Percentiles rank a stretch among this genome's conserved stretches.
These are phyloP conservation scores for Luscinia megarhynchos DNA, from an alignment of 2,797 vertebrate species.

Conservation along the genomic window DNA sequence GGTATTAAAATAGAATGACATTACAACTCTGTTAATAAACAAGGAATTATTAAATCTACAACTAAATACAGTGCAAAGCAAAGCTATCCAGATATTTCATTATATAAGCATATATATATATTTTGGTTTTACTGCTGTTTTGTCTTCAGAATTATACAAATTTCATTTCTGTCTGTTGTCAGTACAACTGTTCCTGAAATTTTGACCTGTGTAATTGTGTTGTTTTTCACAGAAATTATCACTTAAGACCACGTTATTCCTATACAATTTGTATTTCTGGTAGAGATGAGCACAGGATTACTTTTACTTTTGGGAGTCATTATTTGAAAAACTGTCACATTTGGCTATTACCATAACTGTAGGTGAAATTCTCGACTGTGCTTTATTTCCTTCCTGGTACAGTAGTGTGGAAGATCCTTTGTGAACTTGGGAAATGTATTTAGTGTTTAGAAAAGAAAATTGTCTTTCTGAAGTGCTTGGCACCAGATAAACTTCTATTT, in stretches of 20 bases:
- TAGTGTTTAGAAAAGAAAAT: not conserved
- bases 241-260: not conserved
- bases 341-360: not conserved
- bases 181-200: not conserved
- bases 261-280: not conserved
- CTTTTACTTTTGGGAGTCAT: not conserved
- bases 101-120: accelerated
- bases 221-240: not conserved
- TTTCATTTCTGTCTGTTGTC: not conserved
- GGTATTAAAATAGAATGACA: not conserved
- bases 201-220: not conserved
- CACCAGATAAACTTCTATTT: not conserved
- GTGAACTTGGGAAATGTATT: not conserved
- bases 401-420: not conserved
- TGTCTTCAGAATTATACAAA: not conserved
- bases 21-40: not conserved
- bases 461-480: not conserved
- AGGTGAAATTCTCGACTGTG: not conserved
- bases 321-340: not conserved
- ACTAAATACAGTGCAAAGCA: not conserved
- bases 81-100: not conserved
- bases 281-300: not conserved
- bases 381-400: not conserved
- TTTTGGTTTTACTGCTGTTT: not conserved
- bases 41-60: not conserved